These are phyloP conservation scores for Arvicola amphibius DNA, from an alignment of 2,797 vertebrate species.

Conservation along the genomic window DNA sequence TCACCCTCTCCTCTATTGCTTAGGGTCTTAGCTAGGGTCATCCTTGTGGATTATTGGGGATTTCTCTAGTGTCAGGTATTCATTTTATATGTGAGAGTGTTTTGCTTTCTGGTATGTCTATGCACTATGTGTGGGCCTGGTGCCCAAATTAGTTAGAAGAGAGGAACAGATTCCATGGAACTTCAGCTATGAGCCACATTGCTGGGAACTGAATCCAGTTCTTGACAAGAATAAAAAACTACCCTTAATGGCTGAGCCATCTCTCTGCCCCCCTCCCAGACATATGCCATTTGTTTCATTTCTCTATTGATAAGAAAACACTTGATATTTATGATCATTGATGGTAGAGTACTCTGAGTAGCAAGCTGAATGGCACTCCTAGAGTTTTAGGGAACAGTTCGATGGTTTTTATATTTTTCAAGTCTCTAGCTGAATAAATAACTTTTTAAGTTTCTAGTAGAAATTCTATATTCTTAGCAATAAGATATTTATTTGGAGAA, in stretches of 20 bases:
- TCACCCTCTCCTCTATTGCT: too few relatives aligned
- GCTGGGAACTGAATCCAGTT: background rate
- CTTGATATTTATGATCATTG: background rate
- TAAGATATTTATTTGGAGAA: background rate
- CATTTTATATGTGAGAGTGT: background rate
- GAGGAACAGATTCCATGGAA: background rate
- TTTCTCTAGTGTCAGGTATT: background rate
- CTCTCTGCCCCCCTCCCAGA: too few relatives aligned
- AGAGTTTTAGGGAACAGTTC: background rate
- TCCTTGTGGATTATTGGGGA: too few relatives aligned
- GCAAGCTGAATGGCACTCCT: background rate
- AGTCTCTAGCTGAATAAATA: background rate
- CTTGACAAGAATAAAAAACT: background rate
- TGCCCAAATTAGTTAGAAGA: background rate
- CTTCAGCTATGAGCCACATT: background rate
- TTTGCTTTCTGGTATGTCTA: background rate
- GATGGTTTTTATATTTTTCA: background rate
- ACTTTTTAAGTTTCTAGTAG: background rate
- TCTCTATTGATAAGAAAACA: conserved; percentile 4
- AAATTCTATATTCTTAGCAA: background rate
- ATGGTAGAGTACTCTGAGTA: background rate
- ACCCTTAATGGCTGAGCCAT: background rate
- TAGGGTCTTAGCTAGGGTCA: too few relatives aligned
- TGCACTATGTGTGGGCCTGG: background rate
- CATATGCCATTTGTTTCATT: background rate